Base-by-base conservation (phyloP, 2,888 invertebrate genomes). In the Heliconius hortense region DNA sequence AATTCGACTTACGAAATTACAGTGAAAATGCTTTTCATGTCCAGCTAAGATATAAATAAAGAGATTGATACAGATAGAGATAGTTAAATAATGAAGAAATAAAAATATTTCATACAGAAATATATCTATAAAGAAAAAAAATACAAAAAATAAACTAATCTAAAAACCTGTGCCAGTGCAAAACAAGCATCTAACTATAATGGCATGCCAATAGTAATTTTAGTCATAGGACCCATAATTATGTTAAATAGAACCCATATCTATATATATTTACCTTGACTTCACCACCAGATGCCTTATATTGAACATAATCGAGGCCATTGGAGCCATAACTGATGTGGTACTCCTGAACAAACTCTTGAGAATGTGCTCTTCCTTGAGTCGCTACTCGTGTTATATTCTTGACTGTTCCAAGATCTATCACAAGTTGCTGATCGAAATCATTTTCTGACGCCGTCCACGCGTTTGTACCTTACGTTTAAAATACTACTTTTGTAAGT, bases 311-410 rank as follows among this genome's bases (percentile, higher is more conserved):
- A 93, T 98, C 98, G 85, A 97, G 96, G 79, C 97, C 98, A 86
- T 98, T 98, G 83, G 97, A 97, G 80, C 98, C 98, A 93, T 98
- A 99, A 92, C 98, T 97, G 87, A 99, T 96, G 87, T 97, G 96
- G 91, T 97, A 99, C 90, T 99, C 98, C 90, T 97, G 97, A 76
- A 99, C 98, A 94, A 96, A 99, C 91, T 99, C 98, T 84, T 96
- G 96, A 79, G 97, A 97, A 86, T 97, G 97, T 4, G 97, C 96
- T 76, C 98, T 96, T 81, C 99, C 99, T 89, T 98, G 98, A 39
- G 98, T 97, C 81, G 97, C 96, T 77, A 99, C 96, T 80, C 96
- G 95, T 59, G 98, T 98, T 82, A 99, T 95, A 90, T 98, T 98
- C 95, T 96, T 97, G 82, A 97, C 96, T 84, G 95, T 94, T 78